A percentile compares a stretch with the other conserved stretches of the same genome.
These are phyloP conservation scores for Microdon myrmicae DNA, from an alignment of 2,888 invertebrate species.

Conservation along the genomic window DNA sequence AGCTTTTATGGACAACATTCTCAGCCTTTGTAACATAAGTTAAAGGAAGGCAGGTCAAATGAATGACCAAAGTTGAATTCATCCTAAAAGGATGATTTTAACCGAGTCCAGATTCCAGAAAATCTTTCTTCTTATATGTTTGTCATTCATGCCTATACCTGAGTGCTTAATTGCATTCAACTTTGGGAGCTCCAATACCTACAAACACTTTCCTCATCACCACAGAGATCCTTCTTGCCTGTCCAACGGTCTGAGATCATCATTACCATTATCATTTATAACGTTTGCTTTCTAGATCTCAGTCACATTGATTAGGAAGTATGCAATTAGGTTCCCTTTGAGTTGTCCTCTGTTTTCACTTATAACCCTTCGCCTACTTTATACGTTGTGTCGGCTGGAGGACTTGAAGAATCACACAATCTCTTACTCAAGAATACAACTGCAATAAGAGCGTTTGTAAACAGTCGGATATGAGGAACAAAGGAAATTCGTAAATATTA, in stretches of 20 bases:
- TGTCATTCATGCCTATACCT: conserved; percentile 20
- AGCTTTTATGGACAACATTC: too few relatives aligned
- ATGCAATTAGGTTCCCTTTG: conserved; percentile 35
- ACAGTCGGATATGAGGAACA: conserved; percentile 15
- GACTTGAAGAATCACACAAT: too few relatives aligned
- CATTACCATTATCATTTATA: conserved; percentile 16
- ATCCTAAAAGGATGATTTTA: conserved; percentile 44
- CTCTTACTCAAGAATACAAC: too few relatives aligned
- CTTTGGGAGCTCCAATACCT: background rate
- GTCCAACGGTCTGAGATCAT: conserved; percentile 27
- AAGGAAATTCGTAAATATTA: conserved; percentile 26
- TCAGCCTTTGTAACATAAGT: too few relatives aligned
- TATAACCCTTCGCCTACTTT: background rate
- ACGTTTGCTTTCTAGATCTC: conserved; percentile 4
- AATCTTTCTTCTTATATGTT: conserved; percentile 19
- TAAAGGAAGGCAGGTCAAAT: conserved; percentile 38
- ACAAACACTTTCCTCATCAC: background rate
- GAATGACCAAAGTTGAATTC: conserved; percentile 46
- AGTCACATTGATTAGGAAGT: too few relatives aligned
- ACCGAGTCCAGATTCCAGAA: conserved; percentile 35
- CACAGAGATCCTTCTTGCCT: background rate
- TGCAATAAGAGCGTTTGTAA: conserved; percentile 19
- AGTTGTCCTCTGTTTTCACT: conserved; percentile 7
- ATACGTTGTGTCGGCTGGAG: conserved; percentile 3
- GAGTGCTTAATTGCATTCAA: conserved; percentile 37